phyloP scores from a whole-genome alignment of 2,888 invertebrate species.

The Pachliopta kotzebuea region DNA sequence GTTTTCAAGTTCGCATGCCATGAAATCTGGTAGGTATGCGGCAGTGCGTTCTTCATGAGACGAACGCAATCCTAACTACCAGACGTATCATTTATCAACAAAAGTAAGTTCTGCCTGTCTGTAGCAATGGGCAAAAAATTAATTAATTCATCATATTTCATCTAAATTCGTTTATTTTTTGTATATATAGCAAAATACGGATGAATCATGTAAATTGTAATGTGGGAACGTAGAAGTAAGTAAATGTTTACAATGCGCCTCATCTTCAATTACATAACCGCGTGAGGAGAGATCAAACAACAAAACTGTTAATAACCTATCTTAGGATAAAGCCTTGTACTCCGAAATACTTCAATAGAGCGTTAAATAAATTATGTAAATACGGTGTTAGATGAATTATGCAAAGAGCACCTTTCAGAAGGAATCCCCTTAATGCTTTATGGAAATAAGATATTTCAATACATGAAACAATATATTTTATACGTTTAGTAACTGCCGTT shows the following conservation, averaged over 20 bases:
- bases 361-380: slow-evolving; percentile 19
- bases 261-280: not conserved
- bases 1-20: too few species aligned
- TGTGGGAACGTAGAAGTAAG: not conserved
- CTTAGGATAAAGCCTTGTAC: not conserved
- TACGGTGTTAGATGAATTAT: slow-evolving; percentile 10
- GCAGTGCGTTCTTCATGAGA: too few species aligned
- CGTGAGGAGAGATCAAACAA: slow-evolving; percentile 5
- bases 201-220: not conserved
- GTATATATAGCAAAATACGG: too few species aligned
- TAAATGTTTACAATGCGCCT: not conserved
- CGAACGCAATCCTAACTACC: too few species aligned
- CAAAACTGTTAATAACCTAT: slow-evolving; percentile 5
- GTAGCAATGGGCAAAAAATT: too few species aligned
- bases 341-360: slow-evolving; percentile 1
- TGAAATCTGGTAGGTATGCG: too few species aligned
- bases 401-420: slow-evolving; percentile 11
- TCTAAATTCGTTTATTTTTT: too few species aligned
- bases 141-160: too few species aligned
- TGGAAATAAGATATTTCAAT: not conserved
- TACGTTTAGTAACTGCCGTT: too few species aligned
- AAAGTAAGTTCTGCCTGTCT: too few species aligned
- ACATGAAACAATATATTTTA: not conserved
- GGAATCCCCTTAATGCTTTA: slow-evolving; percentile 5
- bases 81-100: too few species aligned